These are phyloP conservation scores for Blastobasis adustella DNA, from an alignment of 2,888 invertebrate species.

Conservation along the genomic window DNA sequence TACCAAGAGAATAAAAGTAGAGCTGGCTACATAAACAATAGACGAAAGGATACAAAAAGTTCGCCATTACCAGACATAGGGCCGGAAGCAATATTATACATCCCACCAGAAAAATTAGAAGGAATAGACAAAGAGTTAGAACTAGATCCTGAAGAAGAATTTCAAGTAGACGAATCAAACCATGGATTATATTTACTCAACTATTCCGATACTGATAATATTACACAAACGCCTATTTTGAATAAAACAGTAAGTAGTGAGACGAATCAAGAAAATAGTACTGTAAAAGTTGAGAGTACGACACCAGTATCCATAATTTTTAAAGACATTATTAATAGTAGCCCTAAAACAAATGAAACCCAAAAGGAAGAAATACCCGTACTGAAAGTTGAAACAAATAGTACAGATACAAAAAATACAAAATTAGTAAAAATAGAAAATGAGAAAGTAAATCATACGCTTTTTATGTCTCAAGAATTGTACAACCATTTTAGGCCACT, in stretches of 20 bases:
- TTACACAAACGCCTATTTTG: conserved; percentile 39
- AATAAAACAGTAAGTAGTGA: conserved; percentile 35
- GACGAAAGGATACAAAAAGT: conserved; percentile 38
- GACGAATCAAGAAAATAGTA: conserved; percentile 29
- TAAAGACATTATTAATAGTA: conserved; percentile 23
- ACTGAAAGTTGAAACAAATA: conserved; percentile 47
- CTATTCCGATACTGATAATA: conserved; percentile 63
- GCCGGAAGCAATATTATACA: conserved; percentile 53
- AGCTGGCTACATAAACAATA: conserved; percentile 56
- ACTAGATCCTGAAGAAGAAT: conserved; percentile 68
- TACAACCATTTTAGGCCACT: conserved; percentile 79
- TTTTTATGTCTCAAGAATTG: conserved; percentile 76
- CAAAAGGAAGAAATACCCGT: conserved; percentile 43
- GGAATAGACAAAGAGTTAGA: conserved; percentile 61
- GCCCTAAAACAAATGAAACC: conserved; percentile 24
- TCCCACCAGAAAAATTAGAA: conserved; percentile 65
- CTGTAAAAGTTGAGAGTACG: conserved; percentile 25
- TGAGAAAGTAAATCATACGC: conserved; percentile 65
- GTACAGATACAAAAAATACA: conserved; percentile 43
- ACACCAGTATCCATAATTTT: conserved; percentile 17
- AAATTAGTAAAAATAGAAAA: conserved; percentile 45
- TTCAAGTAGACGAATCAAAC: conserved; percentile 71
- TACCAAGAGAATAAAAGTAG: conserved; percentile 56
- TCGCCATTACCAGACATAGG: conserved; percentile 32
- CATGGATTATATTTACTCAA: conserved; percentile 68